These are phyloP conservation scores for Drosophila nigritarsus DNA, from an alignment of 2,888 invertebrate genomes.

Conservation along the genomic window DNA sequence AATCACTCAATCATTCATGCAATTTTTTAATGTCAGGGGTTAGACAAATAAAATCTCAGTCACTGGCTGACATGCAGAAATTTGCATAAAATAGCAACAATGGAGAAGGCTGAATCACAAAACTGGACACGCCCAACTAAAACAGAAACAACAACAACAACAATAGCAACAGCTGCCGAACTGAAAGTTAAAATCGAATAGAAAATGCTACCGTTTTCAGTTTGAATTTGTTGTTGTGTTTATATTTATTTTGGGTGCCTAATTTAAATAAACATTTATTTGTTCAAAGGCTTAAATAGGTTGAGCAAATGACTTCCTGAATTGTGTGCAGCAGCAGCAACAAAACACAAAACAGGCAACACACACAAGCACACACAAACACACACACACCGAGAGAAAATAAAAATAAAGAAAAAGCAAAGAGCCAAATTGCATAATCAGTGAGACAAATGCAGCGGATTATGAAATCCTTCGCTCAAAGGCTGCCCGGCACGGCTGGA, in stretches of 20 bases:
- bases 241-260: slow-evolving; percentile 62
- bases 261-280: slow-evolving; percentile 81
- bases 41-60: slow-evolving; percentile 36
- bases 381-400: not conserved
- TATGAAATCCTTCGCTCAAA: slow-evolving; percentile 77
- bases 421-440: slow-evolving; percentile 70
- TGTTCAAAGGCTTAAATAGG: slow-evolving; percentile 72
- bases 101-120: slow-evolving; percentile 11
- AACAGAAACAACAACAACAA: slow-evolving; percentile 8
- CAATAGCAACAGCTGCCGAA: slow-evolving; percentile 11
- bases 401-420: slow-evolving; percentile 17
- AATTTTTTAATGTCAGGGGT: slow-evolving; percentile 15
- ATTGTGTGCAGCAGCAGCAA: slow-evolving; percentile 50
- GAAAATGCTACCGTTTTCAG: slow-evolving; percentile 68
- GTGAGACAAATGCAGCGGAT: slow-evolving; percentile 72
- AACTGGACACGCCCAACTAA: slow-evolving; percentile 43
- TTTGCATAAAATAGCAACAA: slow-evolving; percentile 68
- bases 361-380: not conserved
- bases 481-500: slow-evolving; percentile 51
- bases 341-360: slow-evolving; percentile 4
- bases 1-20: slow-evolving; percentile 11
- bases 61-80: slow-evolving; percentile 32
- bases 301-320: slow-evolving; percentile 78
- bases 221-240: slow-evolving; percentile 26
- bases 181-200: slow-evolving; percentile 69